Evolutionary conservation across 2,797 vertebrate genomes (phyloP), one percentile per base, ranked within the genome.

Genomic region (Poeciliopsis infans): DNA sequence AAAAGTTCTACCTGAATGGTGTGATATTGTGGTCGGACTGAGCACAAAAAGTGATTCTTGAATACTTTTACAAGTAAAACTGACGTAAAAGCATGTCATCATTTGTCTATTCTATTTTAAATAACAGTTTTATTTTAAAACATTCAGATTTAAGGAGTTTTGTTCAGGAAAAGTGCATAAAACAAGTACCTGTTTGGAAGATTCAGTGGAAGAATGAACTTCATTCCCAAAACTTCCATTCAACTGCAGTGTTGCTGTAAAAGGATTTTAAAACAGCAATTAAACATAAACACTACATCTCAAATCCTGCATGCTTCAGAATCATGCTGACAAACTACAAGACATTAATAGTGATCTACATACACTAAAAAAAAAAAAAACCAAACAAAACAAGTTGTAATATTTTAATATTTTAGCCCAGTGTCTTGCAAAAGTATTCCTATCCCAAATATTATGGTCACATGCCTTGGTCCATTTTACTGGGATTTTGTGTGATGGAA

Each of bases 161-260:
- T 39, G 5, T 51, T 73, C 49, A 41, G 53, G 28, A 72, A 75
- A 20, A 13, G 72, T 72, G 28, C 1, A 92, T 87, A 89, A 83
- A 46, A 84, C 85, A 95, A 96, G 83, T 97, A 97, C 98, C 95
- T 98, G 97, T 97, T 96, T 97, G 93, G 97, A 96, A 94, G 95
- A 92, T 87, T 98, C 97, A 93, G 96, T 79, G 46, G 96, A 95
- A 86, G 96, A 92, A 89, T 96, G 96, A 95, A 96, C 96, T 93
- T 97, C 97, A 91, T 96, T 96, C 95, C 95, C 97, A 96, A 95
- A 95, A 94, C 96, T 95, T 94, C 97, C 96, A 87, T 97, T 97
- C 93, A 97, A 95, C 96, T 97, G 97, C 94, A 97, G 96, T 88
- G 96, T 94, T 94, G 96, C 97, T 97, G 96, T 93, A 95, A 96